Conservation (phyloP, 2,888 invertebrate genomes). For the Physocephala rufipes region DNA sequence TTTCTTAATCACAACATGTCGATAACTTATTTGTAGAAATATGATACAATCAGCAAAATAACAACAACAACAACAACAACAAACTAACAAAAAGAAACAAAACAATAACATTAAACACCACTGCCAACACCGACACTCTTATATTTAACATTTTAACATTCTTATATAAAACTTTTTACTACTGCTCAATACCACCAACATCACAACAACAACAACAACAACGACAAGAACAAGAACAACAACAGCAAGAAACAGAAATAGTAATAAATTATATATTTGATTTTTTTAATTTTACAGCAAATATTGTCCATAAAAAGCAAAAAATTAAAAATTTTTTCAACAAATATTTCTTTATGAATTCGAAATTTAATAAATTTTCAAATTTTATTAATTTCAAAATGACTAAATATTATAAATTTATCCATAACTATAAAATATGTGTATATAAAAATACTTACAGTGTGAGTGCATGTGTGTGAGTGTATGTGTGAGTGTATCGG, state of each 20-base stretch:
- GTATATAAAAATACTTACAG: not conserved
- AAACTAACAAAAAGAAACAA: conserved; percentile 40
- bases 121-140: not conserved
- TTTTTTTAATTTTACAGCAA: too few relatives aligned
- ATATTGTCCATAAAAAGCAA: too few relatives aligned
- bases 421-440: not conserved
- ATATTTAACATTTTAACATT: not conserved
- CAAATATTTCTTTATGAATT: not conserved
- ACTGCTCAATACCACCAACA: conserved; percentile 6
- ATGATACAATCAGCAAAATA: conserved; percentile 25
- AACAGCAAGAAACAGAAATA: not conserved
- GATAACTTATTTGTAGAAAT: conserved; percentile 61
- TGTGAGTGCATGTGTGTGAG: conserved; percentile 2
- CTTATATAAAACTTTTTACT: conserved; percentile 1
- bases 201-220: conserved; percentile 17
- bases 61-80: conserved; percentile 37
- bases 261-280: not conserved
- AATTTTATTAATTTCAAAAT: not conserved
- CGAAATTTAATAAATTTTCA: not conserved
- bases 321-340: too few relatives aligned
- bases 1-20: conserved; percentile 65
- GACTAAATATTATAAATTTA: not conserved
- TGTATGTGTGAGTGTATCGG: not conserved
- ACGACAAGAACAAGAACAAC: not conserved
- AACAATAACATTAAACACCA: conserved; percentile 34